These are phyloP conservation scores for Rhinichthys osculus DNA, from an alignment of 2,797 vertebrate genomes.

Conservation along the genomic window DNA sequence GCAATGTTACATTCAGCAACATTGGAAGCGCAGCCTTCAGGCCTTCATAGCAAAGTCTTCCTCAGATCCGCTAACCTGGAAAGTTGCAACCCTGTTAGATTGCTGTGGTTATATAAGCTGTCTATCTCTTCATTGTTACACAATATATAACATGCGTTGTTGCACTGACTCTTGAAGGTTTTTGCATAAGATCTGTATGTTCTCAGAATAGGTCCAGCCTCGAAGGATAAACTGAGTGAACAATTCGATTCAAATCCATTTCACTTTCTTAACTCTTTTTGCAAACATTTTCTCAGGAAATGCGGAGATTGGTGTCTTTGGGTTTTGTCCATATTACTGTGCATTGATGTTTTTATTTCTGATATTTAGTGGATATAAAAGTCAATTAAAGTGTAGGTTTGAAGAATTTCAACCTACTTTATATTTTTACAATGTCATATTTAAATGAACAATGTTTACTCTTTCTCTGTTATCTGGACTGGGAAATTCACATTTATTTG, in stretches of 20 bases:
- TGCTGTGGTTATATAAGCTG: too few relatives aligned
- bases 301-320: too few relatives aligned
- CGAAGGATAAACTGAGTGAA: not conserved
- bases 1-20: not conserved
- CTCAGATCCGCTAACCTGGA: not conserved
- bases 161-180: not conserved
- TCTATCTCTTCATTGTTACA: not conserved
- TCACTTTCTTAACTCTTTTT: not conserved
- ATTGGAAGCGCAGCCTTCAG: not conserved
- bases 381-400: too few relatives aligned
- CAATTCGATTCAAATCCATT: not conserved
- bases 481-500: too few relatives aligned
- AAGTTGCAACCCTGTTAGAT: not conserved
- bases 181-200: not conserved
- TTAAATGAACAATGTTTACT: not conserved
- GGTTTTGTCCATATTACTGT: not conserved
- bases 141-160: not conserved
- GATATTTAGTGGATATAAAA: not conserved
- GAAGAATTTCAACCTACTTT: not conserved
- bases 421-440: not conserved
- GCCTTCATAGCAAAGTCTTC: not conserved
- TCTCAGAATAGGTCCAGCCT: not conserved
- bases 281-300: not conserved
- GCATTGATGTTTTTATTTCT: not conserved
- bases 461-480: not conserved